phyloP scores from a whole-genome alignment of 2,113 vertebrate genomes.

The Rhinoderma darwinii region DNA sequence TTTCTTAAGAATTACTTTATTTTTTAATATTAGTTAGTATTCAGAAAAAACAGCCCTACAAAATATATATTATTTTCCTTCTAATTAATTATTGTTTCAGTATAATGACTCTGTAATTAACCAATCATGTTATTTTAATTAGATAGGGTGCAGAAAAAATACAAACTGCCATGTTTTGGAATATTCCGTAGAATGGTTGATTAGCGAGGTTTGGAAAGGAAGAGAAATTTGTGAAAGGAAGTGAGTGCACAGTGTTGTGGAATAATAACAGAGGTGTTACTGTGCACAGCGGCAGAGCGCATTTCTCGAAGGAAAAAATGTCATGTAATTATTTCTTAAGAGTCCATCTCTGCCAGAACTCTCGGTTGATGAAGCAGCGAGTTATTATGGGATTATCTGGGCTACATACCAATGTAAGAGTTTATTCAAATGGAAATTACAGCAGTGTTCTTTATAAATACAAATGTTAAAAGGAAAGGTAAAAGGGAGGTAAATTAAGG shows the following conservation, averaged over 20 bases:
- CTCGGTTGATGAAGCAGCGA: slow-evolving; percentile 24
- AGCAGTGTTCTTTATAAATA: background rate
- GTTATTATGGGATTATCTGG: slow-evolving; percentile 53
- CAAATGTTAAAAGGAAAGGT: slow-evolving; percentile 29
- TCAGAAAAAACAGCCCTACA: background rate
- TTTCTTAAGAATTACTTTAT: background rate
- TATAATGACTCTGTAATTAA: slow-evolving; percentile 3
- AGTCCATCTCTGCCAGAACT: slow-evolving; percentile 22
- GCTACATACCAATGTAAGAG: slow-evolving; percentile 9
- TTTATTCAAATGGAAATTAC: slow-evolving; percentile 54
- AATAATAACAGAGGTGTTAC: slow-evolving; percentile 37
- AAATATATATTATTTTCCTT: background rate
- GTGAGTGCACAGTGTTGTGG: background rate
- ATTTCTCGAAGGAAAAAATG: slow-evolving; percentile 40
- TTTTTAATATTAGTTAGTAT: background rate
- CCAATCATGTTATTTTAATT: slow-evolving; percentile 21
- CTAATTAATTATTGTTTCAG: slow-evolving; percentile 27
- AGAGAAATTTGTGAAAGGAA: background rate
- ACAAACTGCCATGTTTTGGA: background rate
- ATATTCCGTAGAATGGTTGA: background rate
- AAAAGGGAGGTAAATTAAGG: background rate
- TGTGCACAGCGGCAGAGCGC: slow-evolving; percentile 29
- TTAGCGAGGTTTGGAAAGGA: background rate
- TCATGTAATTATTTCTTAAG: slow-evolving; percentile 52
- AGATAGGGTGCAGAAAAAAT: background rate